Conservation (phyloP, 2,888 invertebrate species). For the Hesperia comma region DNA sequence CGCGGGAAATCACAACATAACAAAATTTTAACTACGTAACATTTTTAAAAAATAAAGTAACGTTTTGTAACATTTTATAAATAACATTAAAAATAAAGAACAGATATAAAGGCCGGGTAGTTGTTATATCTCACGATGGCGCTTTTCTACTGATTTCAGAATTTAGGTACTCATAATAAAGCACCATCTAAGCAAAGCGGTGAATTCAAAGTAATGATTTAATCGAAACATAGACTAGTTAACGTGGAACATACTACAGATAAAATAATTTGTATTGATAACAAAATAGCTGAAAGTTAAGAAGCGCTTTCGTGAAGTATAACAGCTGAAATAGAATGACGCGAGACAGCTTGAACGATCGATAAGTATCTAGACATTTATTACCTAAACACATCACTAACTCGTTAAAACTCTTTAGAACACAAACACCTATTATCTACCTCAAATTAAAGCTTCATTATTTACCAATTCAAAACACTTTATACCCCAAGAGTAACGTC, state of each 20-base stretch:
- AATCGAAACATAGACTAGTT: background rate
- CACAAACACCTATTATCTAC: conserved; percentile 77
- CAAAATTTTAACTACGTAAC: background rate
- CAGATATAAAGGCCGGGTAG: conserved; percentile 25
- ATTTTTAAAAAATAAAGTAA: conserved; percentile 3
- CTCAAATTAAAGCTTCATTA: conserved; percentile 81
- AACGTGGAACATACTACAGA: background rate
- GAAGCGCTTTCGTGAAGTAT: conserved; percentile 20
- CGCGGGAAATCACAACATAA: background rate
- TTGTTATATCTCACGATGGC: conserved; percentile 24
- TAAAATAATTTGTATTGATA: background rate
- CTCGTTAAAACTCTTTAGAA: conserved; percentile 67
- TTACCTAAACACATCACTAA: conserved; percentile 54
- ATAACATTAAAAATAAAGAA: background rate
- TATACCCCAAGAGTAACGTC: conserved; percentile 56
- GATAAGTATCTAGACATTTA: conserved; percentile 41
- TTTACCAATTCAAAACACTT: conserved; percentile 72
- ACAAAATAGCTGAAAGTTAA: too few species aligned
- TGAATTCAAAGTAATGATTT: too few species aligned
- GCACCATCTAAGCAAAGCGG: too few species aligned
- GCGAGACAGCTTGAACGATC: conserved; percentile 40
- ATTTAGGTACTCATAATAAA: too few species aligned
- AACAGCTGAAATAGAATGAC: conserved; percentile 16
- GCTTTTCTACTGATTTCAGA: too few species aligned
- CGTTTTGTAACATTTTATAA: conserved; percentile 1